Percentiles rank a stretch among this genome's conserved stretches.
phyloP scores from a whole-genome alignment of 2,113 vertebrate species.

The Sapayoa aenigma region DNA sequence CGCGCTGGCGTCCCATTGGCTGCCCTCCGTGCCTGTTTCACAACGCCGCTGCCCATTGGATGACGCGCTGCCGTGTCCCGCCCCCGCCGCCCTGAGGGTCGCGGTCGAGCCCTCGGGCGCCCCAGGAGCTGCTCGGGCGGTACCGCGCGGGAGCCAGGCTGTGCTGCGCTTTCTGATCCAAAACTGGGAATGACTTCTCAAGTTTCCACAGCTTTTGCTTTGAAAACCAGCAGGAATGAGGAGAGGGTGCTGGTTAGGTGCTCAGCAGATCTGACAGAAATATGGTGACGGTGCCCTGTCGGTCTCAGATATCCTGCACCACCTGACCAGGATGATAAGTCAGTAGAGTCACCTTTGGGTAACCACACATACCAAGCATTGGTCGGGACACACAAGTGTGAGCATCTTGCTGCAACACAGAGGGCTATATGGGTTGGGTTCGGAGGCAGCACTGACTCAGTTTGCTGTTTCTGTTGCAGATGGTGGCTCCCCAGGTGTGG shows the following conservation, averaged over 20 bases:
- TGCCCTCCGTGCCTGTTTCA: neutral
- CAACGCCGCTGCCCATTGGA: neutral
- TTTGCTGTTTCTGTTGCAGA: neutral
- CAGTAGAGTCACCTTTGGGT: no score
- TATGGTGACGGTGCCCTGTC: accelerated
- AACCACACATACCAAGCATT: accelerated
- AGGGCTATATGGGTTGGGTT: neutral
- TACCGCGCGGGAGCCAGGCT: no score
- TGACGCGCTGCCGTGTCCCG: accelerated
- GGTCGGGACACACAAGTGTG: accelerated
- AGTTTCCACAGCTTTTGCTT: neutral
- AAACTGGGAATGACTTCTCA: accelerated
- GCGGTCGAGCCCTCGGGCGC: no score
- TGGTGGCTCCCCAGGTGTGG: neutral
- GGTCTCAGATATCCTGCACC: accelerated
- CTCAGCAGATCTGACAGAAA: neutral
- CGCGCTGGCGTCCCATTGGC: neutral
- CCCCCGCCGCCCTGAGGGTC: neutral
- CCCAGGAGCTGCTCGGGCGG: no score
- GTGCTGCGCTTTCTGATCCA: accelerated
- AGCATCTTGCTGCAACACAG: accelerated
- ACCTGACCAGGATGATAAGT: accelerated
- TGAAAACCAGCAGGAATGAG: neutral
- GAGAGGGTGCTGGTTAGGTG: neutral
- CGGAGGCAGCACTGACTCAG: accelerated